These are phyloP conservation scores for Alouatta palliata DNA, from an alignment of 2,113 vertebrate species.

Conservation along the genomic window DNA sequence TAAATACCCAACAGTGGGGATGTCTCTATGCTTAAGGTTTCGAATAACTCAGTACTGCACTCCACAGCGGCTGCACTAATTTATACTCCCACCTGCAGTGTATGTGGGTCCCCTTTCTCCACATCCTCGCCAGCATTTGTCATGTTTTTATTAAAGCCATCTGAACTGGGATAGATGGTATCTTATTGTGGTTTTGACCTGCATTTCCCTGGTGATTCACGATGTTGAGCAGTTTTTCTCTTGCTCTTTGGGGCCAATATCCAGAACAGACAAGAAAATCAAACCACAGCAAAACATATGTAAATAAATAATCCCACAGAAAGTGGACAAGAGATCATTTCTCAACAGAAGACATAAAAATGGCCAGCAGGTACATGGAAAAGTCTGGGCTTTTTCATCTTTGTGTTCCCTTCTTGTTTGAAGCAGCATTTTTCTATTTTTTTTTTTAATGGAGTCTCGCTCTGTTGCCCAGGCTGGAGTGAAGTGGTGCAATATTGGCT, in stretches of 20 bases:
- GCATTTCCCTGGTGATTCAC: neutral
- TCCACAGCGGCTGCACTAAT: accelerated
- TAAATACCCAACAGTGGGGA: neutral
- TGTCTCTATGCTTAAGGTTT: neutral
- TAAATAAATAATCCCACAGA: neutral
- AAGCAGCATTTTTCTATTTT: too few relatives aligned
- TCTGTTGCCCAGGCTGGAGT: too few relatives aligned
- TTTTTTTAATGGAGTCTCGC: too few relatives aligned
- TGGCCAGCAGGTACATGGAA: neutral
- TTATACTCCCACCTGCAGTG: neutral
- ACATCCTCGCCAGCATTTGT: neutral
- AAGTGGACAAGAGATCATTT: neutral
- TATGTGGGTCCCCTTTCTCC: accelerated
- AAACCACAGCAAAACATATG: neutral
- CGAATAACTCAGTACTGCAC: neutral
- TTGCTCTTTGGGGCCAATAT: neutral
- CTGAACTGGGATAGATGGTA: neutral
- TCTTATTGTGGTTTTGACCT: neutral
- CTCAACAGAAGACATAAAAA: neutral
- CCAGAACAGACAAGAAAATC: neutral
- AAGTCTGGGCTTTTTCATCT: neutral
- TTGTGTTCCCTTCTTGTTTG: neutral
- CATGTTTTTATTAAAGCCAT: neutral
- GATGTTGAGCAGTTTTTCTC: neutral
- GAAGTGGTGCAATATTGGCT: too few relatives aligned